Evolutionary conservation across 1,140 invertebrate genomes (phyloP), one percentile per base, ranked within the genome.

Genomic region (Aphaenogaster rudis): DNA sequence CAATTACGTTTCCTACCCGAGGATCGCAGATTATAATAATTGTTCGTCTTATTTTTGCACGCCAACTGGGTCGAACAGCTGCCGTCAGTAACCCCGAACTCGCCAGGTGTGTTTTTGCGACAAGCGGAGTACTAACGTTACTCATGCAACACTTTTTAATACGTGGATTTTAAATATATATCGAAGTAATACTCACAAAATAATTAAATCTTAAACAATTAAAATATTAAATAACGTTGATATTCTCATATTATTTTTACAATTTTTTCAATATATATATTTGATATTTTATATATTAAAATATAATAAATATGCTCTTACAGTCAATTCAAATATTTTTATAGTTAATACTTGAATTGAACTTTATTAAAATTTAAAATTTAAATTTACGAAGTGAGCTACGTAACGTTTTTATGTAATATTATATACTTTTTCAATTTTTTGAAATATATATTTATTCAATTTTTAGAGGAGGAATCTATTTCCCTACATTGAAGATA

Each of bases 41-140:
- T 64, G 78, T 81, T 28, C 6, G 78, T 81, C 64, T 80, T 80
- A 80, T 80, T 80, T 39, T 81, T 69, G 59, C 17, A 66, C 17
- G 15, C 63, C n/a, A 81, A 81, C 78, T 80, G 36, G 78, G 78
- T 81, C 78, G 78, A 69, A 69, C 78, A 81, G 63, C 48, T 81
- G 78, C 15, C 36, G 36, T 69, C 48, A 42, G 36, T 33, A 67
- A 42, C 2, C 15, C 28, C 6, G 78, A 42, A 52, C 48, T 45
- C 36, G 21, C 36, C 36, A 67, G 78, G 64, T 69, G 63, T 39
- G 63, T 13, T 69, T 78, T 77, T n/a, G 57, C 8, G 48, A 69
- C 66, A 80, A 69, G 48, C 64, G n/a, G 5, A 63, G 17, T 79
- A 52, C 13, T 52, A 66, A 50, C 9, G n/a, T 78, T 52, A 69